Base-by-base conservation (phyloP, 2,888 invertebrate species). In the Hermaeophaga mercurialis region DNA sequence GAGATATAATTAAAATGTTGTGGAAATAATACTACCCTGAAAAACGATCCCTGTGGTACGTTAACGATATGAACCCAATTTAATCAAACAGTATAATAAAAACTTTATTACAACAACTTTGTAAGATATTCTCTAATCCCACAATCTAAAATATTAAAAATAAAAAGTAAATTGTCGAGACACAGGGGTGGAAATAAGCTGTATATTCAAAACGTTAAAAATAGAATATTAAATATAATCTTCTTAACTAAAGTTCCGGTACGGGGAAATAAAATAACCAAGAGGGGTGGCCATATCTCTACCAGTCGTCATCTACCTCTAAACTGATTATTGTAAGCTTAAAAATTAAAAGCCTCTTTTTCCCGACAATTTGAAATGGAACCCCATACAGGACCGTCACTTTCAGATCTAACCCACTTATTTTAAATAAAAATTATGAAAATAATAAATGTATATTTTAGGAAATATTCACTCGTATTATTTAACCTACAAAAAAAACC, bases 221-320 rank as follows among this genome's bases (percentile, higher is more conserved):
- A 61, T 58, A 53, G 64, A 64, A 62, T 63, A 63, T 64, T 64
- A 63, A 62, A 62, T 61, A 61, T 64, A 64, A 64, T 56, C 64
- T 56, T 54, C 62, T 62, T 64, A 64, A 43, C 52, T 34, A 33
- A 62, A 62, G 62, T 64, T 63, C 63, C 63, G 52, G 63, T 36
- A 49, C 34, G 58, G n/a, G 39, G 33, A 49, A 26, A 44, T 41
- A 44, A 31, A 28, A 46, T 53, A 44, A 56, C n/a, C 24, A 50
- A 56, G 56, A 53, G 48, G 54, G 54, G 39, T 19, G 22, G 24
- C 4, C 22, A 26, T 34, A 33, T 47, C 59, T 36, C 52, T 38
- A 34, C 47, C 34, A 47, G 44, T 54, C 55, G 52, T 50, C 54
- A 55, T 48, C 56, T 52, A 59, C 56, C 54, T 56, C 59, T 55